Base-by-base conservation (phyloP, 2,888 invertebrate genomes). In the Theretra japonica region DNA sequence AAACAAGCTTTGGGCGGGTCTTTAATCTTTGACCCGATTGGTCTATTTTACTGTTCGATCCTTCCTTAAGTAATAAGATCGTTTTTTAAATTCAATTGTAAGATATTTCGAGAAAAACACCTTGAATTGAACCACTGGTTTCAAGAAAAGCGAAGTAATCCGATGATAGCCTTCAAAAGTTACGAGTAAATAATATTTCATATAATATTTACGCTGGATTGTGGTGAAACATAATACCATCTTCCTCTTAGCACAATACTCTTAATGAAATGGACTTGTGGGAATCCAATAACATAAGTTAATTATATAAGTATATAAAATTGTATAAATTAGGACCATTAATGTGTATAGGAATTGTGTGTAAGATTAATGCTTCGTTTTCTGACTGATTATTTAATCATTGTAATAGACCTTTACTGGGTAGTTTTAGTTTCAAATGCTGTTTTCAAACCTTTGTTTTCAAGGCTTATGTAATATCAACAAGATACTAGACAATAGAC, bases 261-360 rank as follows among this genome's bases (percentile, higher is more conserved):
- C 17, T 65, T 65, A 65, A 65, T 48, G 65, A 48, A 65, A 65
- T 65, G 65, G 65, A 23, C 15, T 21, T 17, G 6, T 33, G 7
- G 58, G 72, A 74, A 76, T 72, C 74, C 73, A 76, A 76, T 72
- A 75, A 68, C 72, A 41, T 79, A 78, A 79, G 77, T 77, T 80
- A 74, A 79, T 74, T 76, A 74, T 73, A 41, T 75, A 53, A 53
- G 70, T 70, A 75, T 76, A 73, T 78, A 73, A 56, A 77, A 76
- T 69, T 80, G 82, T 82, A 78, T 81, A 80, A 78, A 78, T 73
- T 83, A 84, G 79, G 75, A 80, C 75, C 71, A 78, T 77, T 73
- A 73, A n/a, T 75, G 70, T 80, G 77, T 81, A 79, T 78, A 80
- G 76, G 75, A 50, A 77, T 74, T 75, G 72, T 58, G 56, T 79